Conservation (phyloP, 2,113 vertebrate species). For the Cervus canadensis region DNA sequence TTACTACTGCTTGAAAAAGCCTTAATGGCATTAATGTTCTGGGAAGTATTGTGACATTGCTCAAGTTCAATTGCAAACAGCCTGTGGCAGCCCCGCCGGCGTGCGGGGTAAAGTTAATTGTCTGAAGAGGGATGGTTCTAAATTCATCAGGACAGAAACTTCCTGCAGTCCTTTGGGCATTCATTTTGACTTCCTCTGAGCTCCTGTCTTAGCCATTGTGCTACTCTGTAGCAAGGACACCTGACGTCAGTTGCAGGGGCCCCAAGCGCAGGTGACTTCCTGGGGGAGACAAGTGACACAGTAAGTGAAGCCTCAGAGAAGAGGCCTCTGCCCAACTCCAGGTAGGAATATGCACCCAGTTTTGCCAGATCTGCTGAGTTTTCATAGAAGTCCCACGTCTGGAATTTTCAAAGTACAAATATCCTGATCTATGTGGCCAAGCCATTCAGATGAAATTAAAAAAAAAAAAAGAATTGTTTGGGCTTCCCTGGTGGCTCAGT, state of each 20-base stretch:
- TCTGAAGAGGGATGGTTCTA: not conserved
- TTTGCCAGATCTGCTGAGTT: not conserved
- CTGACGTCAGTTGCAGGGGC: not conserved
- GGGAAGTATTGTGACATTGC: not conserved
- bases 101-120: not conserved
- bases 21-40: not conserved
- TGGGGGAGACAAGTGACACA: not conserved
- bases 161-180: not conserved
- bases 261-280: not conserved
- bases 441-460: not conserved
- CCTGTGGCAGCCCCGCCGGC: not conserved
- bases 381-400: not conserved
- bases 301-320: not conserved
- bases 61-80: not conserved
- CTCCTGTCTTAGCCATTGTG: not conserved
- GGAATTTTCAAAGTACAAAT: not conserved
- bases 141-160: not conserved
- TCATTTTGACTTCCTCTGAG: not conserved
- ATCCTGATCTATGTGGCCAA: not conserved
- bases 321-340: not conserved
- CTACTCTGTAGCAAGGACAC: not conserved
- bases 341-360: not conserved
- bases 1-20: slow-evolving; percentile 19
- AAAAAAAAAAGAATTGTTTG: not conserved
- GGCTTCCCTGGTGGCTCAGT: not conserved